These are phyloP conservation scores for Pocillopora meandrina DNA, from an alignment of 92 coral and sea anemone species.

Conservation along the genomic window DNA sequence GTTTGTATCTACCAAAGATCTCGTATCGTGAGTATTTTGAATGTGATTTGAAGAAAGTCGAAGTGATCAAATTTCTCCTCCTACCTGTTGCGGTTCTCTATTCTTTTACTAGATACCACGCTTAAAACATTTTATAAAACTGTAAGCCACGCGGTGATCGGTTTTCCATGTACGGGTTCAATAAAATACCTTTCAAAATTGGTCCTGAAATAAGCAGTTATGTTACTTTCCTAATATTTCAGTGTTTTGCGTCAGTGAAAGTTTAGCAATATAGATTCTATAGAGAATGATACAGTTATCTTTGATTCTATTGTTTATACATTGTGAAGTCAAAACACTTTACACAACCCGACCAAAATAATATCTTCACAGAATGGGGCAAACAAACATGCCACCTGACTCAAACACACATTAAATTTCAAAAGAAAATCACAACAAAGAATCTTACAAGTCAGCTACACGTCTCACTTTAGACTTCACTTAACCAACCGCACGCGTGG, in stretches of 20 bases:
- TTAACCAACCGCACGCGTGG: background rate
- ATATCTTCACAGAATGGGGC: background rate
- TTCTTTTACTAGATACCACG: no score
- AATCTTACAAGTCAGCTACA: background rate
- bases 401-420: background rate
- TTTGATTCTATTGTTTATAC: background rate
- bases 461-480: background rate
- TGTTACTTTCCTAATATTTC: background rate
- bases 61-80: no score
- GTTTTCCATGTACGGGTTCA: no score
- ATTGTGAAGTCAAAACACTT: background rate
- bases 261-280: background rate
- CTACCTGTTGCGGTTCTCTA: no score
- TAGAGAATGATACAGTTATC: no score
- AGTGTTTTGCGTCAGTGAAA: background rate
- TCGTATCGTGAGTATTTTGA: no score
- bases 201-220: no score
- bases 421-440: background rate
- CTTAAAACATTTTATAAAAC: no score
- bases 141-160: no score
- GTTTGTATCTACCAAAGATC: no score
- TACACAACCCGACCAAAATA: background rate
- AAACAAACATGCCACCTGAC: constrained; percentile 15
- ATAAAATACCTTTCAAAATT: no score
- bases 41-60: no score